phyloP scores from a whole-genome alignment of 2,797 vertebrate species.

The Oceanodroma leucorhoa region DNA sequence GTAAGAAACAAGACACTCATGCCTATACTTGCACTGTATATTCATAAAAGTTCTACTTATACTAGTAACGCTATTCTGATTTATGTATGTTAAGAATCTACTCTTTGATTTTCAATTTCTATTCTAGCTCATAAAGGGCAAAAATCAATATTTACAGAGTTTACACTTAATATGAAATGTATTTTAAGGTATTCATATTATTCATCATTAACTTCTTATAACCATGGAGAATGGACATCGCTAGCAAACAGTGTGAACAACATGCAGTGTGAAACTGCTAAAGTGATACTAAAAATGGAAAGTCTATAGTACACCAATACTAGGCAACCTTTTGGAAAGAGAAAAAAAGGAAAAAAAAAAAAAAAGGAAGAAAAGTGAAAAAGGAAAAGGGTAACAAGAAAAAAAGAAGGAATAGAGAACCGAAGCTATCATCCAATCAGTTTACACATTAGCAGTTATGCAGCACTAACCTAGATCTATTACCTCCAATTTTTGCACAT shows the following conservation, averaged over 20 bases:
- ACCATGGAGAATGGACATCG: not conserved
- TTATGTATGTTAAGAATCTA: not conserved
- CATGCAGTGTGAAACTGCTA: not conserved
- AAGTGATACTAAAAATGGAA: not conserved
- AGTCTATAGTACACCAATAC: not conserved
- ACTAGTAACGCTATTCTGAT: not conserved
- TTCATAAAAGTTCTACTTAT: not conserved
- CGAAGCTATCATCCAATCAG: not conserved
- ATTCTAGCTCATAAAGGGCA: not conserved
- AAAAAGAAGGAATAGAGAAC: not conserved
- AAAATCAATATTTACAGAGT: not conserved
- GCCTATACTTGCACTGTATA: fast-evolving
- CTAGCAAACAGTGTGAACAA: not conserved
- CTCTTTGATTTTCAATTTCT: not conserved
- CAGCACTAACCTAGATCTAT: not conserved
- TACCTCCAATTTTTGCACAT: not conserved
- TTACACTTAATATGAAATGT: not conserved
- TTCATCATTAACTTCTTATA: not conserved
- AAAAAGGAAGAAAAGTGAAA: fast-evolving
- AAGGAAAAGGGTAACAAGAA: fast-evolving
- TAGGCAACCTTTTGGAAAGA: not conserved
- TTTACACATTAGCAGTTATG: not conserved
- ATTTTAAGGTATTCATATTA: not conserved
- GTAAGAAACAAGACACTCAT: not conserved
- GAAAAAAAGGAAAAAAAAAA: fast-evolving